These are phyloP conservation scores for Microctonus aethiopoides DNA, from an alignment of 2,888 invertebrate genomes.

Conservation along the genomic window DNA sequence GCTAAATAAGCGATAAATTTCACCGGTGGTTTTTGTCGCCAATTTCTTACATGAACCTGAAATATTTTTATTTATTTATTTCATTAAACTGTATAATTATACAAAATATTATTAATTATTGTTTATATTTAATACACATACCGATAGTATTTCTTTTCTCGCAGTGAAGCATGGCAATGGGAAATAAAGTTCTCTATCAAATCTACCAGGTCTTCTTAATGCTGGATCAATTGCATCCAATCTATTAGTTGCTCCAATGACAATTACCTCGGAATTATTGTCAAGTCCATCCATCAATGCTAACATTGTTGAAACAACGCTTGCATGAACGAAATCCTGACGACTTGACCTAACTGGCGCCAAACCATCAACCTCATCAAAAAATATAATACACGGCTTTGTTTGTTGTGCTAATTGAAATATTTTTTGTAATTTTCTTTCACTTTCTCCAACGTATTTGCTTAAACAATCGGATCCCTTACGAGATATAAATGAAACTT, in stretches of 20 bases:
- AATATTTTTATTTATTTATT: neutral
- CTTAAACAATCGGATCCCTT: constrained; percentile 93
- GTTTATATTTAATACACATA: constrained; percentile 50
- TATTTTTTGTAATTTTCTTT: constrained; percentile 84
- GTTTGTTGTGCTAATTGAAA: constrained; percentile 89
- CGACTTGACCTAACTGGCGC: constrained; percentile 88
- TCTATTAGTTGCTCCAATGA: constrained; percentile 92
- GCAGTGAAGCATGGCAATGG: constrained; percentile 81
- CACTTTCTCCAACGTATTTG: constrained; percentile 95
- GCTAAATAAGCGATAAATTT: constrained; percentile 72
- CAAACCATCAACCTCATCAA: constrained; percentile 91
- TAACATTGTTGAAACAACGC: constrained; percentile 87
- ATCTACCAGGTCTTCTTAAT: constrained; percentile 86
- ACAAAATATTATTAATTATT: neutral
- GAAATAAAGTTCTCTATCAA: constrained; percentile 89
- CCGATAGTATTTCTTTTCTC: constrained; percentile 81
- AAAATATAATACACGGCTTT: constrained; percentile 90
- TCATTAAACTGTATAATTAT: neutral
- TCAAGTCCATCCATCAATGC: constrained; percentile 93
- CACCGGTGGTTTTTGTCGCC: constrained; percentile 68
- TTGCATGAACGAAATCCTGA: constrained; percentile 92
- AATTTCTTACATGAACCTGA: constrained; percentile 67
- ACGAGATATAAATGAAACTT: constrained; percentile 90
- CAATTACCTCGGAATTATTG: constrained; percentile 83
- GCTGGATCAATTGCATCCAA: constrained; percentile 93